Evolutionary conservation across 2,113 vertebrate species (phyloP), one percentile per base, ranked within the genome.

Genomic region (Pica pica): DNA sequence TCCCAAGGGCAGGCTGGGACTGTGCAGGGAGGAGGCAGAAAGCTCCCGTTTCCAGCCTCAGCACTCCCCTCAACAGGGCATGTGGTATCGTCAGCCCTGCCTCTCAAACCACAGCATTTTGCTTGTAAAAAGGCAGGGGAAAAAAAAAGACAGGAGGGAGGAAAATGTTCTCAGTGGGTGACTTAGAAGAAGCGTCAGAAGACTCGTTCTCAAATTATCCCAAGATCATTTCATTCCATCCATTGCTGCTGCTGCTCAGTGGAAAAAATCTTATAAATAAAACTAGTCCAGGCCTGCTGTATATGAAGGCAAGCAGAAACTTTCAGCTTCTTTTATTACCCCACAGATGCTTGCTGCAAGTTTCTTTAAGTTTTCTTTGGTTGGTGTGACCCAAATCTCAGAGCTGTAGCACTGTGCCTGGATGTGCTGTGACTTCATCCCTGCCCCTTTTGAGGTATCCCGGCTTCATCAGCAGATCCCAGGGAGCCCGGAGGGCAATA

Each of bases 391-490:
- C 56, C 53, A 59, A 44, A 41, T 44, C 42, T 76, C n/a, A 31
- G 20, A 61, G 46, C 77, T 21, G 18, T 11, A 24, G 49, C 3
- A 6, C 46, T 7, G 0, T 0, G 3, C 31, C 88, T 49, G 56
- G 75, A 46, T 21, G 35, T 21, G 19, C 65, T 63, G 28, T 12
- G 37, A 5, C 46, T 74, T n/a, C 12, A 2, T 44, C n/a, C n/a
- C 47, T 4, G 0, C 30, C 74, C 7, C 41, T 47, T 23, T 70
- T 53, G 27, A 14, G 27, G 30, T 4, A 1, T 41, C 37, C 30
- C 3, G 0, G 9, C 56, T 53, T 74, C 46, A 18, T 7, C 68
- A 35, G 53, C 65, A 46, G 35, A 46, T 49, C 70, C 64, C 0
- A 0, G 28, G 7, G 23, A 64, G 15, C 49, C 63, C 9, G 10